Evolutionary conservation across 1,140 invertebrate species (phyloP).

Genomic region (Pseudomyrmex cubaensis): DNA sequence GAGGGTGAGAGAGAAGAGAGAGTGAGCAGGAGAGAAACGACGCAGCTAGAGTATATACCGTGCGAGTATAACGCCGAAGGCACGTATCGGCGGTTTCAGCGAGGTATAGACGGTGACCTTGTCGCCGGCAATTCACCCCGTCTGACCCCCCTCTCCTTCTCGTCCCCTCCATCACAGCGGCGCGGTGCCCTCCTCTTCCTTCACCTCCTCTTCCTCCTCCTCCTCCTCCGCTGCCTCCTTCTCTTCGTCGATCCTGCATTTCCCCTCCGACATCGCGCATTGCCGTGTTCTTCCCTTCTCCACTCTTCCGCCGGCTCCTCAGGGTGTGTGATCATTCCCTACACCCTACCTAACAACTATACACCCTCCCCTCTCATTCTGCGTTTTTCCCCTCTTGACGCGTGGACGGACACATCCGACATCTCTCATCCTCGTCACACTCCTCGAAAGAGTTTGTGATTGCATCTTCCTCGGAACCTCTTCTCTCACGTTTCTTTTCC

Average conservation of each 20-base stretch:
- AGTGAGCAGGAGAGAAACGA: slow-evolving; percentile 36
- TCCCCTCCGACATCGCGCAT: slow-evolving; percentile 58
- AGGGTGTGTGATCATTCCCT: slow-evolving; percentile 64
- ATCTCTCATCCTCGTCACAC: slow-evolving; percentile 55
- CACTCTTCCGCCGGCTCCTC: slow-evolving; percentile 59
- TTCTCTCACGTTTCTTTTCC: slow-evolving; percentile 31
- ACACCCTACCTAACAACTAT: slow-evolving; percentile 45
- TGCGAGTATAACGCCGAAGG: slow-evolving; percentile 74
- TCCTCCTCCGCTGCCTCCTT: slow-evolving; percentile 62
- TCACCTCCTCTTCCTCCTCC: slow-evolving; percentile 63
- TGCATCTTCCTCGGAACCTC: slow-evolving; percentile 38
- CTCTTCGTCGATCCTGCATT: slow-evolving; percentile 59
- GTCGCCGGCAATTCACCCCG: slow-evolving; percentile 86
- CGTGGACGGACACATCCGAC: slow-evolving; percentile 47
- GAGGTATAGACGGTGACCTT: slow-evolving; percentile 85
- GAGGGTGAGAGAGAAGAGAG: background rate
- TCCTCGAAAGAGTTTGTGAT: slow-evolving; percentile 21
- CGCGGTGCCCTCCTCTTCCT: slow-evolving; percentile 68
- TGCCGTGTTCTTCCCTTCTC: slow-evolving; percentile 43
- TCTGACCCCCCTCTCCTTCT: slow-evolving; percentile 78
- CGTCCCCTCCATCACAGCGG: slow-evolving; percentile 56
- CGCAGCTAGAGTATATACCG: slow-evolving; percentile 69
- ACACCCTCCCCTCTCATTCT: background rate
- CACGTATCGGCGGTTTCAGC: slow-evolving; percentile 77
- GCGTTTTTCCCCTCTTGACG: slow-evolving; percentile 5